Conservation (phyloP, 2,113 vertebrate genomes). For the Malurus melanocephalus region DNA sequence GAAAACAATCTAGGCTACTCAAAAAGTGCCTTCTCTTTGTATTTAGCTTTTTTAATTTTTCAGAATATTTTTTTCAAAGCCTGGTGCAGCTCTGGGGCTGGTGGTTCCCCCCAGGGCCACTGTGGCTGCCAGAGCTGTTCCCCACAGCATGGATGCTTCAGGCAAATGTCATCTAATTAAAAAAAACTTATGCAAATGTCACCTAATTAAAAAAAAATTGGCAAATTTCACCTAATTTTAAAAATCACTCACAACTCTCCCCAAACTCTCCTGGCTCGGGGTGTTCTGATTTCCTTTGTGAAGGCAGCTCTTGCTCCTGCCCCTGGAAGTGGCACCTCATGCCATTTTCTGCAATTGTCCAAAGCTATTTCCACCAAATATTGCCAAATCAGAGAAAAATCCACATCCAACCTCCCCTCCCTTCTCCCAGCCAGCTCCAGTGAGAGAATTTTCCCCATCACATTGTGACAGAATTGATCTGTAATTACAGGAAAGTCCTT, state of each 20-base stretch:
- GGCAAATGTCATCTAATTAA: neutral
- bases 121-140: neutral
- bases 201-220: neutral
- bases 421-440: neutral
- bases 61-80: neutral
- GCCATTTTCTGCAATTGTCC: neutral
- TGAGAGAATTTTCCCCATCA: neutral
- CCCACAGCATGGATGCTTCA: neutral
- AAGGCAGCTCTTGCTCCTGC: neutral
- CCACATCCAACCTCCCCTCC: rapidly evolving
- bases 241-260: neutral
- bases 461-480: neutral
- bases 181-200: neutral
- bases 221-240: neutral
- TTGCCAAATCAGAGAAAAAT: neutral
- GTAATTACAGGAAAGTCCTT: neutral
- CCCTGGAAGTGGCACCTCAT: too few species aligned
- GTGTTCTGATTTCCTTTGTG: neutral
- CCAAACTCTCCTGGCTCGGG: neutral
- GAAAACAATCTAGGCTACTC: neutral
- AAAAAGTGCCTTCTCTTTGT: neutral
- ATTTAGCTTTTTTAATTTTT: neutral
- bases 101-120: neutral
- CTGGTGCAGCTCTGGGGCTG: neutral
- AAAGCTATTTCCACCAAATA: neutral